Evolutionary conservation across 1,140 invertebrate genomes (phyloP), one percentile per base, ranked within the genome.

Genomic region (Lordiphosa clarofinis): DNA sequence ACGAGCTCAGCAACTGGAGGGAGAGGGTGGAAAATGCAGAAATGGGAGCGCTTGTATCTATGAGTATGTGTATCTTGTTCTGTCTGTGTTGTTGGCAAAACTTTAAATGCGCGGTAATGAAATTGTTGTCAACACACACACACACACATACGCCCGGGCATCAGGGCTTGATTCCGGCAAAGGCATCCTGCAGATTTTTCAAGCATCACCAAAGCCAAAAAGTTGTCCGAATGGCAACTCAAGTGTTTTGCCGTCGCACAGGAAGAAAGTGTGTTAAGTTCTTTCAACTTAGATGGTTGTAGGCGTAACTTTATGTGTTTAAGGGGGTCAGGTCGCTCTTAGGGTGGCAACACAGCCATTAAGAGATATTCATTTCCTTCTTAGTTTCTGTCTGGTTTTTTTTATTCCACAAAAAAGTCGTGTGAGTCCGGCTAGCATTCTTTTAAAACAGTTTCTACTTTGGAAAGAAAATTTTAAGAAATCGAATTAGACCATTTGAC

Each of bases 41-140:
- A 9, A 13, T 15, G 40, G 37, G 47, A 47, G 39, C 28, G 13
- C 21, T 19, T 42, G 49, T 31, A 42, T 24, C 42, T 21, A 5
- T 31, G 31, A 46, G 35, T 46, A 47, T 55, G 56, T 55, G 56
- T 63, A 38, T 66, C 46, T 46, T 31, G 28, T 5, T 1, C 28
- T 31, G 28, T 64, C 15, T 56, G 44, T 63, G 60, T 63, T 61
- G 71, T 70, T 71, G 57, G 62, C 63, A 72, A 72, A 79, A 82
- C 76, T 81, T 82, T 81, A 81, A 81, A 81, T 75, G 75, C 73
- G 71, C 66, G 71, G 71, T 81, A 82, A 81, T 81, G 75, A 81
- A 81, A 81, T 81, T 75, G 71, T 58, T 70, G 74, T 73, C 74
- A 78, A 64, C 68, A 68, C 67, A 52, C 42, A 24, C 28, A 43